Evolutionary conservation across 2,113 vertebrate genomes (phyloP).

Genomic region (Sisor rabdophorus): DNA sequence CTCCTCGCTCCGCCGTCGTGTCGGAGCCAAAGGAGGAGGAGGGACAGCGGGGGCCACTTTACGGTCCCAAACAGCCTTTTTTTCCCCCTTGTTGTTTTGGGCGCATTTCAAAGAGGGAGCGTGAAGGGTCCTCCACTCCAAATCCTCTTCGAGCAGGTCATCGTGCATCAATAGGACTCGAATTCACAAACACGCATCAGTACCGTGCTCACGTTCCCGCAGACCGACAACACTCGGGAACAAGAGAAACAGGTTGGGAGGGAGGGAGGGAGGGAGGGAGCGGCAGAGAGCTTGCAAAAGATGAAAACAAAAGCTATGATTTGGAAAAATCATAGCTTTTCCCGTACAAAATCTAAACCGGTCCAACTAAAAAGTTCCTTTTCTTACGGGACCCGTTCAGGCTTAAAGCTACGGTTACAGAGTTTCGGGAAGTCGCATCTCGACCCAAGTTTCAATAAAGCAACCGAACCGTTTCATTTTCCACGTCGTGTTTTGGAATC

Average conservation of each 20-base stretch:
- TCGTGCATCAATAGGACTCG: slow-evolving; percentile 88
- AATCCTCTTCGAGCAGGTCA: slow-evolving; percentile 92
- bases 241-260: slow-evolving; percentile 55
- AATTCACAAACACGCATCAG: slow-evolving; percentile 85
- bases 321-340: too few species aligned
- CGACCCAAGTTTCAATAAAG: too few species aligned
- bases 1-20: slow-evolving; percentile 89
- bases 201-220: slow-evolving; percentile 93
- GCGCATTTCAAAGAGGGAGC: slow-evolving; percentile 95
- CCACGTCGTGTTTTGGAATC: too few species aligned
- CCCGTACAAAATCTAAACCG: too few species aligned
- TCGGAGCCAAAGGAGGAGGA: slow-evolving; percentile 72
- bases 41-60: slow-evolving; percentile 88
- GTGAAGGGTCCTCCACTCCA: slow-evolving; percentile 88
- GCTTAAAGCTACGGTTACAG: too few species aligned
- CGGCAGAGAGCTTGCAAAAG: slow-evolving; percentile 7
- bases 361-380: too few species aligned
- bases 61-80: slow-evolving; percentile 95
- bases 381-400: too few species aligned
- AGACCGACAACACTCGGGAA: slow-evolving; percentile 88
- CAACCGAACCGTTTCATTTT: too few species aligned
- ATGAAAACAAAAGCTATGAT: too few species aligned
- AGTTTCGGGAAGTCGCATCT: too few species aligned
- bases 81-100: too few species aligned
- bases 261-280: slow-evolving; percentile 7